These are phyloP conservation scores for Microcebus jonahi DNA, from an alignment of 2,113 vertebrate species.

Conservation along the genomic window DNA sequence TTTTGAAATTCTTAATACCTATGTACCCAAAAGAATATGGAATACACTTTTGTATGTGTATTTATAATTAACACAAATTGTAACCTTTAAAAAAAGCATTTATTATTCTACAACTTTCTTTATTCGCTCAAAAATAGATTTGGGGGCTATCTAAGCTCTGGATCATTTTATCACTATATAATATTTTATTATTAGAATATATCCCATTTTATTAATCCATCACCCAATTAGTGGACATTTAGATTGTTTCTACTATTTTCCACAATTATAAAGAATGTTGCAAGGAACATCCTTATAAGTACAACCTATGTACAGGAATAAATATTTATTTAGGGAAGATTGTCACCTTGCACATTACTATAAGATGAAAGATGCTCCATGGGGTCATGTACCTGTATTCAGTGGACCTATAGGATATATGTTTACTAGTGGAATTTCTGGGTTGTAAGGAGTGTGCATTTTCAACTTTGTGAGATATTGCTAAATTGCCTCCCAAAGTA, in stretches of 20 bases:
- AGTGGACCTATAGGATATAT: background rate
- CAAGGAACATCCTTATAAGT: background rate
- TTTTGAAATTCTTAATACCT: background rate
- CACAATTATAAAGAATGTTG: background rate
- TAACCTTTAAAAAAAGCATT: conserved; percentile 2
- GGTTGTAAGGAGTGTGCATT: background rate
- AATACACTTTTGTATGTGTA: background rate
- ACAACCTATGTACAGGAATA: background rate
- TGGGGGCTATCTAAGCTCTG: background rate
- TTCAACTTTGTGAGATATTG: background rate
- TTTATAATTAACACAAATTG: conserved; percentile 15
- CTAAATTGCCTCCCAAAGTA: background rate
- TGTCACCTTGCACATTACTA: background rate
- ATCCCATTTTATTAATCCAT: background rate
- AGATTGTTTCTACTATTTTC: conserved; percentile 3
- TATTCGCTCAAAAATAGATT: background rate
- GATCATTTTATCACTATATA: background rate
- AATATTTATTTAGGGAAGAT: background rate
- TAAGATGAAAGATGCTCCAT: background rate
- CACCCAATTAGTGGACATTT: background rate
- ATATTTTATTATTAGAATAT: conserved; percentile 11
- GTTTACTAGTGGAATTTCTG: background rate
- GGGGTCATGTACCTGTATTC: background rate
- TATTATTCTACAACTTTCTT: conserved; percentile 9
- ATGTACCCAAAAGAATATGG: background rate